A percentile compares a stretch with the other conserved stretches of the same genome.
phyloP scores from a whole-genome alignment of 1,140 invertebrate genomes.

The Zaprionus capensis region DNA sequence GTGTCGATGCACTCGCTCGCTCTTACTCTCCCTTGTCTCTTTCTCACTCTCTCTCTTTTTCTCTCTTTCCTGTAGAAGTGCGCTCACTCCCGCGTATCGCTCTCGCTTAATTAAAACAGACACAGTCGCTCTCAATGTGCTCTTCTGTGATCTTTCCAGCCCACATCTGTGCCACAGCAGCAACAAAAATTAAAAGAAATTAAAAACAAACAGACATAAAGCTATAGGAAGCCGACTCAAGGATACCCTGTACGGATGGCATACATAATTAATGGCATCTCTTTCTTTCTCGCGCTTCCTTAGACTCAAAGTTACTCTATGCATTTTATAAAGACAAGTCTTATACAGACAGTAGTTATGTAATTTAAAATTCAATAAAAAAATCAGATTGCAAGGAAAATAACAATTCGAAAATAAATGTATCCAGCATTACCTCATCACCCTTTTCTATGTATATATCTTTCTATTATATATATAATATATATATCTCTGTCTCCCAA shows the following conservation, averaged over 20 bases:
- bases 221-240: background rate
- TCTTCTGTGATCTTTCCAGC: slow-evolving; percentile 62
- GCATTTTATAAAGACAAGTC: no score
- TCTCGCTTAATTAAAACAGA: slow-evolving; percentile 77
- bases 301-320: background rate
- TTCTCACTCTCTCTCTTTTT: slow-evolving; percentile 15
- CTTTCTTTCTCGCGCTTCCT: background rate
- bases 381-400: no score
- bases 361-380: background rate
- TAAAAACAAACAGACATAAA: slow-evolving; percentile 57
- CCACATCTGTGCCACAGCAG: slow-evolving; percentile 68
- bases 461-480: no score
- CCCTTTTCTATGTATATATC: no score
- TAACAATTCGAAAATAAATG: no score
- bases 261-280: background rate
- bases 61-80: background rate
- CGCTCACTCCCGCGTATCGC: slow-evolving; percentile 27
- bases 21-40: background rate
- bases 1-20: slow-evolving; percentile 38
- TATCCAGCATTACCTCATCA: no score
- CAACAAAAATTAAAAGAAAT: slow-evolving; percentile 75
- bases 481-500: no score
- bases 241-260: slow-evolving; percentile 15
- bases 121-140: slow-evolving; percentile 63
- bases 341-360: background rate